Percentiles rank a stretch among this genome's conserved stretches.
Evolutionary conservation across 2,888 invertebrate genomes (phyloP).

Genomic region (Leptopilina myrica): DNA sequence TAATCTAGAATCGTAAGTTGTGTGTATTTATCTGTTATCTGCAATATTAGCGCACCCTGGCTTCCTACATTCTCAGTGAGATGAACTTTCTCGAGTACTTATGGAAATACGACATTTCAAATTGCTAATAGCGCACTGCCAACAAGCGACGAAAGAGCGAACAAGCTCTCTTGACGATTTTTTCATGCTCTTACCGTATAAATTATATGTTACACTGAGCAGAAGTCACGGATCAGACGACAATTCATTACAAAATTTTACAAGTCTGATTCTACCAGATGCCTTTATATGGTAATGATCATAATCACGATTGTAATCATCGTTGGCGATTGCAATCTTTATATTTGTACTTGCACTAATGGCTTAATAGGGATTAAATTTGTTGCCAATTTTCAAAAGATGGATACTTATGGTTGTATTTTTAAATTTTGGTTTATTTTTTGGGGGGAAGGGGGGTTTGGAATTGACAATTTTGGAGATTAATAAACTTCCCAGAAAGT

Average conservation of each 20-base stretch:
- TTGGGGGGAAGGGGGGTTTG: too few species aligned
- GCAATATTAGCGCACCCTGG: conserved; percentile 28
- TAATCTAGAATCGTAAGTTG: conserved; percentile 34
- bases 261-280: conserved; percentile 32
- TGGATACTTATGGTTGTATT: too few species aligned
- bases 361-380: conserved; percentile 32
- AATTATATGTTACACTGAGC: conserved; percentile 40
- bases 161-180: conserved; percentile 33
- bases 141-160: conserved; percentile 40
- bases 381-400: not conserved
- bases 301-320: conserved; percentile 23
- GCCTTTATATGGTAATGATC: conserved; percentile 37
- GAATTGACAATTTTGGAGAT: not conserved
- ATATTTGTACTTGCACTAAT: conserved; percentile 34
- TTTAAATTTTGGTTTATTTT: not conserved
- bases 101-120: conserved; percentile 41
- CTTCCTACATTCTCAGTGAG: conserved; percentile 38
- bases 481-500: not conserved
- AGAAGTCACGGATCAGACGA: conserved; percentile 41
- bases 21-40: conserved; percentile 21
- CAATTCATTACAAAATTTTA: conserved; percentile 39
- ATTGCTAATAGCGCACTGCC: conserved; percentile 41
- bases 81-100: conserved; percentile 40
- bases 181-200: conserved; percentile 40
- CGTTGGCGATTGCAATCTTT: conserved; percentile 28